Percentiles rank a stretch among this genome's conserved stretches.
Conservation (phyloP, 1,140 invertebrate species). For the Dinothrombium tinctorium region DNA sequence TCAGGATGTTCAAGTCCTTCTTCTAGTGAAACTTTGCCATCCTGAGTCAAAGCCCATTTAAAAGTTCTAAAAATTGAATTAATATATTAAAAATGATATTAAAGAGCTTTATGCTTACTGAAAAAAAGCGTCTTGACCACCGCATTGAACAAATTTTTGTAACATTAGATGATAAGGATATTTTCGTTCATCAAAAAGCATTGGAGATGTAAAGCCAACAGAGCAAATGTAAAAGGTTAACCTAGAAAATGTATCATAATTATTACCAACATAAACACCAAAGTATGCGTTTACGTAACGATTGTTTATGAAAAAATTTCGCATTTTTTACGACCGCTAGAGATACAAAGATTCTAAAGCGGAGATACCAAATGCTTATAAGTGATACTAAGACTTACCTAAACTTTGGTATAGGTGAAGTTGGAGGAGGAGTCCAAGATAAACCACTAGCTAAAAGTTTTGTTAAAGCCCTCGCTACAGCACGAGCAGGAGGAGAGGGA, state of each 20-base stretch:
- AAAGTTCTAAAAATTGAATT: constrained; percentile 32
- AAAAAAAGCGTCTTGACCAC: constrained; percentile 55
- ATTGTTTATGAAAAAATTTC: too few relatives aligned
- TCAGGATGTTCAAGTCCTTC: constrained; percentile 36
- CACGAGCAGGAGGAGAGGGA: constrained; percentile 38
- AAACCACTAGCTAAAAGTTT: constrained; percentile 46
- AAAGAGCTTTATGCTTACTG: constrained; percentile 21
- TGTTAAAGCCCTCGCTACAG: constrained; percentile 47
- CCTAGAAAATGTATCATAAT: constrained; percentile 7
- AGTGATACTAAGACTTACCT: constrained; percentile 18
- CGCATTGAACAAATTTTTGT: constrained; percentile 49
- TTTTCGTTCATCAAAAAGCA: constrained; percentile 71
- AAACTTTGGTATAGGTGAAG: constrained; percentile 45
- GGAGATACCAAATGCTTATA: constrained; percentile 11
- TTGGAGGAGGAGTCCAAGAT: constrained; percentile 41
- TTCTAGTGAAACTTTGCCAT: constrained; percentile 28
- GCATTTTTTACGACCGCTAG: background rate
- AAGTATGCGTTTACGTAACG: constrained; percentile 4
- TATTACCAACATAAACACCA: constrained; percentile 5
- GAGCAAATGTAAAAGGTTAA: constrained; percentile 67
- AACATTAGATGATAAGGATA: constrained; percentile 70
- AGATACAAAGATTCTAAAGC: background rate
- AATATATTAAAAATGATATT: background rate
- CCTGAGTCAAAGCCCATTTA: constrained; percentile 45
- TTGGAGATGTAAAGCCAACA: constrained; percentile 60